Evolutionary conservation across 2,888 invertebrate genomes (phyloP), one percentile per base, ranked within the genome.

Genomic region (Coleophora deauratella): DNA sequence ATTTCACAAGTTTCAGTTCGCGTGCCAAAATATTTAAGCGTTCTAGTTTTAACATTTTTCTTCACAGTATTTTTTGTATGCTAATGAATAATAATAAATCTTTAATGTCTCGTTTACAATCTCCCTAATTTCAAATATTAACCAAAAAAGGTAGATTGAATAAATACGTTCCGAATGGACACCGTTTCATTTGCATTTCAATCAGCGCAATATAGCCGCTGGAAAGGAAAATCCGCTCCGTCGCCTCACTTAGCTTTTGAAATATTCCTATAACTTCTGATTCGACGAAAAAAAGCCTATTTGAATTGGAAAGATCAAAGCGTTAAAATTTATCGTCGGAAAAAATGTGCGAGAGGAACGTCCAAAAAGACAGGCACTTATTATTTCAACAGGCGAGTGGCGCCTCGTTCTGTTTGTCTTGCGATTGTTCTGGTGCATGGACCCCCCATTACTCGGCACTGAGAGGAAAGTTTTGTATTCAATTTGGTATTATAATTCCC

Each of bases 391-490:
- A 72, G 73, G 71, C 70, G 74, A 70, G 67, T 79, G 77, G 74
- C 80, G 79, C 77, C 77, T 74, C 62, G 58, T 69, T 84, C 76
- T 85, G 78, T 85, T 85, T 85, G 85, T 84, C 84, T 84, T 82
- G 77, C 80, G 80, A 82, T 80, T 82, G 84, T 84, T 82, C 84
- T 81, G 81, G 80, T 82, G 85, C 82, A 85, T 84, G 78, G 81
- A 79, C 74, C 84, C 78, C 81, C 85, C 85, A 85, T 85, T 84
- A 85, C 82, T 81, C 72, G 72, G 79, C 77, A 80, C 79, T 86
- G 86, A 86, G 86, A 86, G 86, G 84, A 86, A 86, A 86, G 86
- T 86, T 86, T 86, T 85, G 86, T 86, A 86, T 84, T 85, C 86
- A 86, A 86, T 86, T 86, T 86, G 86, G 86, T 86, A 86, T 86